Evolutionary conservation across 2,113 vertebrate species (phyloP).

Genomic region (Balaeniceps rex): DNA sequence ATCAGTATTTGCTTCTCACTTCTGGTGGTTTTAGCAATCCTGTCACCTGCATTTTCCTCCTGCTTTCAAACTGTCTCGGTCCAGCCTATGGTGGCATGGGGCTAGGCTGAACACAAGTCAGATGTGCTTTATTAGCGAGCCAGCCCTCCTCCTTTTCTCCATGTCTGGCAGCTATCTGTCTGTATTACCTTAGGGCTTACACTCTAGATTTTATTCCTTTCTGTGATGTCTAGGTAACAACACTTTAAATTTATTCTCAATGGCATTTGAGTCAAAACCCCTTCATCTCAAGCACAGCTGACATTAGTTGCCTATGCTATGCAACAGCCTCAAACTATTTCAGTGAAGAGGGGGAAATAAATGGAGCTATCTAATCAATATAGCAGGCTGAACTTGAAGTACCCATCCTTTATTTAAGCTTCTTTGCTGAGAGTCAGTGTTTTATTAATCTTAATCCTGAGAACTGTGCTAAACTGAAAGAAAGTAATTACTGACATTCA

Average conservation of each 20-base stretch:
- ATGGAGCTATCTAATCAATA: constrained; percentile 2
- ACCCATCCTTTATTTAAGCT: not conserved
- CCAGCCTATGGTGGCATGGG: no score
- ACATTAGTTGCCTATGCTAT: not conserved
- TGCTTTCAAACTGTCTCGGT: not conserved
- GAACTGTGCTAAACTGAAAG: not conserved
- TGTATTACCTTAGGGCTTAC: not conserved
- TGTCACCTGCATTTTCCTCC: not conserved
- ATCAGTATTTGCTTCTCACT: not conserved
- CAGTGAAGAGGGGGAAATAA: not conserved
- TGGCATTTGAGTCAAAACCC: not conserved
- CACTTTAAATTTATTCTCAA: not conserved
- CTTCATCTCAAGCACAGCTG: not conserved
- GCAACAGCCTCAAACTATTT: not conserved
- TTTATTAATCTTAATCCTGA: constrained; percentile 33
- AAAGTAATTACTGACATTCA: not conserved
- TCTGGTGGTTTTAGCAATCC: not conserved
- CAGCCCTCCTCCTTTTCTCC: not conserved
- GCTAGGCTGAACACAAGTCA: not conserved
- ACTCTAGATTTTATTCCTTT: not conserved
- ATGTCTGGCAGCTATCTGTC: not conserved
- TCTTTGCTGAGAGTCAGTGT: not conserved
- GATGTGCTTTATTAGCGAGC: not conserved
- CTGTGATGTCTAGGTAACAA: not conserved
- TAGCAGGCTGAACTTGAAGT: not conserved